These are phyloP conservation scores for Micropterix aruncella DNA, from an alignment of 2,888 invertebrate species.

Conservation along the genomic window DNA sequence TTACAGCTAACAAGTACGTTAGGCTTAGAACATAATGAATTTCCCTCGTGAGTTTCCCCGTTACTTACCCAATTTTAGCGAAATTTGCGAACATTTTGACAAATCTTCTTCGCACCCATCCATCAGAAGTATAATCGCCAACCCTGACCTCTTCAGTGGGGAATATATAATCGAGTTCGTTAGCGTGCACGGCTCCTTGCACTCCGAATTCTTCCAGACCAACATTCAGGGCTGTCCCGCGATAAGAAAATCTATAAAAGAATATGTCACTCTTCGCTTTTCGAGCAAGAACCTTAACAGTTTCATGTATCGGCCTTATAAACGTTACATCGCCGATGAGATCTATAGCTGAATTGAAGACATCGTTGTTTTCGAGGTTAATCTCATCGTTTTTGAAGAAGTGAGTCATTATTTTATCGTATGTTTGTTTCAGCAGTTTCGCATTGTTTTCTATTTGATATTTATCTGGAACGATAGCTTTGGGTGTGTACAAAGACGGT, in stretches of 20 bases:
- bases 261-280: neutral
- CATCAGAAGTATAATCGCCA: neutral
- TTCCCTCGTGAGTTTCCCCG: too few species aligned
- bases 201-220: neutral
- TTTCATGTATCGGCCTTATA: neutral
- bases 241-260: neutral
- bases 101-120: neutral
- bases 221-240: neutral
- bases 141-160: neutral
- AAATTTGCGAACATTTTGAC: neutral
- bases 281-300: neutral
- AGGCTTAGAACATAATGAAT: too few species aligned
- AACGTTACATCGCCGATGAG: neutral
- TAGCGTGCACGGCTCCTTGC: neutral
- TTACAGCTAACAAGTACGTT: too few species aligned
- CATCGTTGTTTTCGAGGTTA: neutral
- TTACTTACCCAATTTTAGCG: neutral
- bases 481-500: too few species aligned
- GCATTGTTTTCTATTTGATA: too few species aligned
- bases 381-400: too few species aligned
- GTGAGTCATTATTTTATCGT: too few species aligned
- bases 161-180: neutral
- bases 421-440: too few species aligned
- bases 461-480: too few species aligned
- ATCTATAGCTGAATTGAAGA: neutral